These are phyloP conservation scores for Diadophis punctatus DNA, from an alignment of 2,113 vertebrate species.

Conservation along the genomic window DNA sequence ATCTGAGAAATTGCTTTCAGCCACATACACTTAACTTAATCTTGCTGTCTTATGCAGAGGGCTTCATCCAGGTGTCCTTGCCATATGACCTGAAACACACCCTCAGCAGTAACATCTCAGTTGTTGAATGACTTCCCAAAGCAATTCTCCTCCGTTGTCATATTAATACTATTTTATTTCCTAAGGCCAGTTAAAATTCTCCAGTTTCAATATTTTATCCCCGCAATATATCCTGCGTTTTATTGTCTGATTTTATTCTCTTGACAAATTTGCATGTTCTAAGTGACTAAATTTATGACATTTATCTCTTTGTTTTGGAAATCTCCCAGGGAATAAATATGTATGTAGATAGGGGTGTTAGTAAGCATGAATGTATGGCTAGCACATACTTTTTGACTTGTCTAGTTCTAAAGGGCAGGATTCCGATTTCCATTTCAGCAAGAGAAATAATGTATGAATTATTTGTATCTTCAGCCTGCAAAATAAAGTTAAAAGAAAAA, in stretches of 20 bases:
- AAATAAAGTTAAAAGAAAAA: constrained; percentile 1
- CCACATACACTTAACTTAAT: background rate
- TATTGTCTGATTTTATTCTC: background rate
- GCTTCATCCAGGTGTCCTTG: background rate
- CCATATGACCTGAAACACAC: background rate
- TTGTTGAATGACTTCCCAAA: background rate
- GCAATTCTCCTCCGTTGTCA: background rate
- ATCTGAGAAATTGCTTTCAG: background rate
- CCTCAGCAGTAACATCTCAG: background rate
- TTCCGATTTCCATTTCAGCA: background rate
- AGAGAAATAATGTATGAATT: constrained; percentile 17
- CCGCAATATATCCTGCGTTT: background rate
- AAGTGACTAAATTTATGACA: background rate
- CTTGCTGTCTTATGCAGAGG: background rate
- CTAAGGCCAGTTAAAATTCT: background rate
- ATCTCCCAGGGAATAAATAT: background rate
- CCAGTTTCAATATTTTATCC: background rate
- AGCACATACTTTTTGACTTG: background rate
- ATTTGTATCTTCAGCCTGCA: constrained; percentile 16
- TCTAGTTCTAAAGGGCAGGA: background rate
- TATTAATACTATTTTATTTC: background rate
- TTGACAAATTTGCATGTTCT: background rate
- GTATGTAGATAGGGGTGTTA: background rate
- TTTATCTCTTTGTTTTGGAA: background rate
- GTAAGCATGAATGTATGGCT: background rate